phyloP scores from a whole-genome alignment of 1,140 invertebrate genomes.

The Cherax destructor region DNA sequence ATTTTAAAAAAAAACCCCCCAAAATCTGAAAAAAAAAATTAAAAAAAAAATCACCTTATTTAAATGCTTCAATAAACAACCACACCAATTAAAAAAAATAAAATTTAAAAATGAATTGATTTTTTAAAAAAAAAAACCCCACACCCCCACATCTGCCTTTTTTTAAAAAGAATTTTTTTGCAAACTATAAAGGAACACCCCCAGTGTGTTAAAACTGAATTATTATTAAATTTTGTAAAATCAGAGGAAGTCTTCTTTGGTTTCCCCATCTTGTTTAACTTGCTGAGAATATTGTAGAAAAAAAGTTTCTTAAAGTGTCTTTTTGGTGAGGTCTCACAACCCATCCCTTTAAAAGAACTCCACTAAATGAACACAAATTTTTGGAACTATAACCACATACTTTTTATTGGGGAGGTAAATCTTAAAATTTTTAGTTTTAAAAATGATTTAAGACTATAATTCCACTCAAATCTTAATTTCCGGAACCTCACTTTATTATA shows the following conservation, averaged over 20 bases:
- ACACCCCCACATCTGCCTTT: not conserved
- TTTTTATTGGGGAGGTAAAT: no score
- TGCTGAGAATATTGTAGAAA: conserved; percentile 67
- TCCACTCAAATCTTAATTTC: no score
- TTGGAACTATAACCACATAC: no score
- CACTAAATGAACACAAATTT: no score
- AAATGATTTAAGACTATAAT: no score
- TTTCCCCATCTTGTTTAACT: conserved; percentile 56
- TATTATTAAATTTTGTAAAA: not conserved
- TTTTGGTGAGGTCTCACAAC: conserved; percentile 59
- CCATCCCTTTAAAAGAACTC: conserved; percentile 77
- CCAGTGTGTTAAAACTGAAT: not conserved
- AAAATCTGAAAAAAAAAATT: not conserved
- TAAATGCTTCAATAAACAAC: not conserved
- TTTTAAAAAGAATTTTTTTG: not conserved
- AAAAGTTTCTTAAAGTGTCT: conserved; percentile 50
- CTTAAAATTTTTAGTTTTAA: no score
- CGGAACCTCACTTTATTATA: no score
- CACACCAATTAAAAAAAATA: no score
- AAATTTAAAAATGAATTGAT: no score
- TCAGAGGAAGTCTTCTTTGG: conserved; percentile 59
- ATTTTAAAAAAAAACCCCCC: not conserved
- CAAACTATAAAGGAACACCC: not conserved
- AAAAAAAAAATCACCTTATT: not conserved
- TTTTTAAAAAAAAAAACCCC: not conserved